phyloP scores from a whole-genome alignment of 2,888 invertebrate species.

The Gryllus longicercus region DNA sequence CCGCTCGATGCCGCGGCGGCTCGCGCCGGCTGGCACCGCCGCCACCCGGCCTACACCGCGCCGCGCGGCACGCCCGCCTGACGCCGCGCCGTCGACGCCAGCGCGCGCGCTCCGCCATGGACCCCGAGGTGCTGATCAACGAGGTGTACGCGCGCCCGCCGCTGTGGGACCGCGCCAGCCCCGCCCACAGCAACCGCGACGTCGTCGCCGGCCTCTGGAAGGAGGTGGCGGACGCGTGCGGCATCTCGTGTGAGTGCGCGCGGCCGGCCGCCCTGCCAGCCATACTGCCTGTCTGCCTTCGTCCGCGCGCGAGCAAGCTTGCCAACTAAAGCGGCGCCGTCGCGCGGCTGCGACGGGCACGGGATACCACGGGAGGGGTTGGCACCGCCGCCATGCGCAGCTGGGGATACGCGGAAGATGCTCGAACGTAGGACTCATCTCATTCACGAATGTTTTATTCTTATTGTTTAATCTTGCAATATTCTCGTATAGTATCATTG shows the following conservation, averaged over 20 bases:
- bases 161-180: neutral
- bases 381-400: neutral
- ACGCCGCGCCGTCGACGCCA: neutral
- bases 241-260: neutral
- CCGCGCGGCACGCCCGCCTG: neutral
- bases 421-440: too few relatives aligned
- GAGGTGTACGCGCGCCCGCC: slow-evolving; percentile 8
- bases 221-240: neutral
- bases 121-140: neutral
- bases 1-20: neutral
- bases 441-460: too few relatives aligned
- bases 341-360: neutral
- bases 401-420: too few relatives aligned
- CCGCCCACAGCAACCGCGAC: slow-evolving; percentile 17
- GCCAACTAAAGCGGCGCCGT: too few relatives aligned
- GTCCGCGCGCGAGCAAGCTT: too few relatives aligned
- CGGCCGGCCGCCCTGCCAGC: neutral
- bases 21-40: neutral
- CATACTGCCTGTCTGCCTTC: too few relatives aligned
- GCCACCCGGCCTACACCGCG: neutral
- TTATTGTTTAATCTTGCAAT: too few relatives aligned
- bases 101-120: neutral
- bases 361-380: neutral
- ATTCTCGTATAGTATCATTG: too few relatives aligned
- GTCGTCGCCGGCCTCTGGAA: neutral